phyloP scores from a whole-genome alignment of 2,888 invertebrate species.

The Mythimna loreyi region DNA sequence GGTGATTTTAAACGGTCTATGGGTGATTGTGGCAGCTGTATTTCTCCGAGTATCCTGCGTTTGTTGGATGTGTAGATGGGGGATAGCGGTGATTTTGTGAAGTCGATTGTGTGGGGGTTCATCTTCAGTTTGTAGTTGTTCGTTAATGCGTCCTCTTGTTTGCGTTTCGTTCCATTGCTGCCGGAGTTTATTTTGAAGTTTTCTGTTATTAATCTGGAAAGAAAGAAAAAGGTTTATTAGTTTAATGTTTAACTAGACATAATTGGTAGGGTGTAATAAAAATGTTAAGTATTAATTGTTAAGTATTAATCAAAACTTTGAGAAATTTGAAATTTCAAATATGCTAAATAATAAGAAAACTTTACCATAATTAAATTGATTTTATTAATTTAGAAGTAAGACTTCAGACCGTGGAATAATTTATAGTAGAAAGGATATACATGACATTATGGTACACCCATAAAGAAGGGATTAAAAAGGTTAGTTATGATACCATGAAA shows the following conservation, averaged over 20 bases:
- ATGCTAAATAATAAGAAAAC: too few relatives aligned
- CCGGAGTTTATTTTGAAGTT: conserved; percentile 90
- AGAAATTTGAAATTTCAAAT: too few relatives aligned
- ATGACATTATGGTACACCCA: too few relatives aligned
- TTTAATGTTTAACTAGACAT: neutral
- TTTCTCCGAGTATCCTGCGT: conserved; percentile 80
- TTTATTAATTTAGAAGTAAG: too few relatives aligned
- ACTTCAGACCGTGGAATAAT: too few relatives aligned
- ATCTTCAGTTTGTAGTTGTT: conserved; percentile 84
- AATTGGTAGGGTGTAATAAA: too few relatives aligned
- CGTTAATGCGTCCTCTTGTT: conserved; percentile 80
- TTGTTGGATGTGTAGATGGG: conserved; percentile 75
- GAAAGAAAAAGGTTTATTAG: conserved; percentile 53
- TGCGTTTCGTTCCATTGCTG: conserved; percentile 83
- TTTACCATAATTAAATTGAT: too few relatives aligned
- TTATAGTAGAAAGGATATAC: too few relatives aligned
- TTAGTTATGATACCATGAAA: too few relatives aligned
- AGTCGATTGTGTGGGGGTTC: conserved; percentile 83
- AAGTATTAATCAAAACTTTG: too few relatives aligned
- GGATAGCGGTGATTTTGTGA: conserved; percentile 74
- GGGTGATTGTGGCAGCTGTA: conserved; percentile 71
- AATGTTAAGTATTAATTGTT: too few relatives aligned
- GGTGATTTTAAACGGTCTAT: conserved; percentile 73
- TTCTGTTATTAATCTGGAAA: conserved; percentile 88
- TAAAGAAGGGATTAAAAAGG: too few relatives aligned